Base-by-base conservation (phyloP, 2,113 vertebrate species). In the Pterocles gutturalis region DNA sequence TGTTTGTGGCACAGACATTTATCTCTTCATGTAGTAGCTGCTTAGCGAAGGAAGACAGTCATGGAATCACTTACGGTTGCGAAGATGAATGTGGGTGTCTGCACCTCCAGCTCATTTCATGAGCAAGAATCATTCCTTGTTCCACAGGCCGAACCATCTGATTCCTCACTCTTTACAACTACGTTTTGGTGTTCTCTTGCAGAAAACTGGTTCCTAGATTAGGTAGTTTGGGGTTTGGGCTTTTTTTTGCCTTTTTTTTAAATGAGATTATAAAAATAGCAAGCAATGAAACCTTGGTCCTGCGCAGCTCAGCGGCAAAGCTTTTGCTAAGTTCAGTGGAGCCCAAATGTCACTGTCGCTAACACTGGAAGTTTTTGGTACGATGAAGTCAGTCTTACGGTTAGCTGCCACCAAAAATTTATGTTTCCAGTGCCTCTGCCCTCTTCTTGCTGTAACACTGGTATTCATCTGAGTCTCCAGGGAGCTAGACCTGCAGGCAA, bases 21-120 rank as follows among this genome's bases (percentile, higher is more conserved):
- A 22, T 84, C 78, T 96, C 36, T 29, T 65, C 46, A 33, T 76
- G 58, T 54, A 79, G 75, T 22, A 91, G 55, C 53, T 94, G 48
- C 70, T 67, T 36, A 79, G 89, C 46, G 84, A 88, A 81, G 72
- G 77, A 95, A 77, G 62, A 76, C 45, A 89, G 60, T 60, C 69
- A 84, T 70, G 64, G 71, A 93, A 73, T 94, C 82, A 80, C 95
- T 85, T 46, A 73, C 46, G 13, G 61, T 24, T 90, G 85, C 71
- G 81, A 86, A 92, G 71, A 95, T 77, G 58, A 54, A 89, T 48
- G 78, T 67, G 48, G 61, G 77, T 85, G 57, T 83, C 60, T 62
- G 29, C 75, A 73, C 67, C 84, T 88, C 58, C 76, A 88, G 62
- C 53, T 96, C 51, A 33, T 79, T 92, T 80, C 49, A 76, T 49